Conservation (phyloP, 2,113 vertebrate species). For the Prionailurus viverrinus region DNA sequence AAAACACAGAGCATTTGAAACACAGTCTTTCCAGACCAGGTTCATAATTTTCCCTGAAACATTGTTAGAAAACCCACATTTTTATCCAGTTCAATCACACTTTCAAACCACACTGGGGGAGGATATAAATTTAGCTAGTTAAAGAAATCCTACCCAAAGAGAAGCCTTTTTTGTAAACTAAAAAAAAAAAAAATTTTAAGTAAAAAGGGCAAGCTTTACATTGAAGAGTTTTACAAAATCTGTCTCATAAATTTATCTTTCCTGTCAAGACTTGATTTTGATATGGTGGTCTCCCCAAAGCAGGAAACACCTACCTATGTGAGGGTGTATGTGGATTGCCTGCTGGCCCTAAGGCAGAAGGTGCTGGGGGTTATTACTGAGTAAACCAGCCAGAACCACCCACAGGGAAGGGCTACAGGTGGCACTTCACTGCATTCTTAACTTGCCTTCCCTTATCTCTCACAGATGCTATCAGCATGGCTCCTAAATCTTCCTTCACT, state of each 20-base stretch:
- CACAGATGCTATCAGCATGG: not conserved
- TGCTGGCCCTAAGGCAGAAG: not conserved
- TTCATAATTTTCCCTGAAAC: not conserved
- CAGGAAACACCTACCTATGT: not conserved
- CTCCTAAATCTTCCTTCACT: not conserved
- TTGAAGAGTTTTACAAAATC: not conserved
- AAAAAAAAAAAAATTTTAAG: not conserved
- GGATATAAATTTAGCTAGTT: not conserved
- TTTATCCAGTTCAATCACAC: not conserved
- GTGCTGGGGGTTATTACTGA: not conserved
- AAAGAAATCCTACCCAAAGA: conserved; percentile 18
- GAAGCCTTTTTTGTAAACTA: not conserved
- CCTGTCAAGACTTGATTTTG: not conserved
- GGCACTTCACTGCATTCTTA: not conserved
- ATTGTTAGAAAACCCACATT: not conserved
- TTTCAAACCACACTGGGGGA: not conserved
- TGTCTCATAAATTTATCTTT: not conserved
- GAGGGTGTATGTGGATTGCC: not conserved
- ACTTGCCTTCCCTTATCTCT: not conserved
- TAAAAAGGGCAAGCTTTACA: not conserved
- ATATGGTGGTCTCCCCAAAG: not conserved
- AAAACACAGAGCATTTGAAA: not conserved
- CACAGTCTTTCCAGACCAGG: not conserved
- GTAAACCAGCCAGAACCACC: not conserved
- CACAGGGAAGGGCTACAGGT: not conserved